These are phyloP conservation scores for Limnephilus lunatus DNA, from an alignment of 2,888 invertebrate species.

Conservation along the genomic window DNA sequence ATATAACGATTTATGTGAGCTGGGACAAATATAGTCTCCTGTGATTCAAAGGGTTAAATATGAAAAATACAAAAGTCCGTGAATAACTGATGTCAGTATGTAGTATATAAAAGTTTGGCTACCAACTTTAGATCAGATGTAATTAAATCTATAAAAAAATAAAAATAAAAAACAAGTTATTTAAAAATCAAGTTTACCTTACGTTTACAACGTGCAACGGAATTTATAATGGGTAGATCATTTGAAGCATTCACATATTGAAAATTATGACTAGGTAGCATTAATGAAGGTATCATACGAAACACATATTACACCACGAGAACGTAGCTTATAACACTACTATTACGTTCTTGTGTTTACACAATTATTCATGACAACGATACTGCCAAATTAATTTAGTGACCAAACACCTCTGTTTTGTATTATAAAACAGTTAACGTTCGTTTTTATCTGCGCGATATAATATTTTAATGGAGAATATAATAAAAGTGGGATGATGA, in stretches of 20 bases:
- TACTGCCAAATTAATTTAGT: conserved; percentile 2
- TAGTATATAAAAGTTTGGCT: too few species aligned
- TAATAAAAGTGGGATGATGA: not conserved
- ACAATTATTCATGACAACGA: not conserved
- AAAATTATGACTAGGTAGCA: not conserved
- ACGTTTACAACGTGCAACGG: not conserved
- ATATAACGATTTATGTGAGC: too few species aligned
- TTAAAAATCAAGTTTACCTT: not conserved
- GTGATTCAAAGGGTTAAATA: not conserved
- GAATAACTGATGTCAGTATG: too few species aligned
- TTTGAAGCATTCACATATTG: not conserved
- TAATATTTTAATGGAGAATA: not conserved
- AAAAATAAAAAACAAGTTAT: not conserved
- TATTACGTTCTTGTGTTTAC: not conserved
- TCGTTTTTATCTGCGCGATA: not conserved
- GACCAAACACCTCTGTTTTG: not conserved
- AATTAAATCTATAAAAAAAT: too few species aligned
- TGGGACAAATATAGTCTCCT: too few species aligned
- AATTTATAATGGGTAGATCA: not conserved
- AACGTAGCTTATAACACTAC: not conserved
- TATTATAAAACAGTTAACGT: not conserved
- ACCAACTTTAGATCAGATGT: too few species aligned
- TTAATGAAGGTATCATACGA: not conserved
- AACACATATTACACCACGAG: not conserved
- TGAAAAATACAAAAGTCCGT: not conserved